These are phyloP conservation scores for Zygogramma bicolorata DNA, from an alignment of 2,888 invertebrate species.

Conservation along the genomic window DNA sequence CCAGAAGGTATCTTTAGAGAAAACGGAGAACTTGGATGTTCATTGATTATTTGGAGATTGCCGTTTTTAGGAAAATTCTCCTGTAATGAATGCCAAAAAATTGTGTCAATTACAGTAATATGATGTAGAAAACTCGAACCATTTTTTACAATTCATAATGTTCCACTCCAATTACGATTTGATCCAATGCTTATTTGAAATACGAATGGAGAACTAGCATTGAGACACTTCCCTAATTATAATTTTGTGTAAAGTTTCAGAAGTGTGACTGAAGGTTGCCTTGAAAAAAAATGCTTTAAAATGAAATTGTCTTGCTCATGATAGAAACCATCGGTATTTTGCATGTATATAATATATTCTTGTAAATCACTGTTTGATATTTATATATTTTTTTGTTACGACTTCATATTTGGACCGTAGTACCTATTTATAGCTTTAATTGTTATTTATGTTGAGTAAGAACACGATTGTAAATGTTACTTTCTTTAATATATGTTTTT, in stretches of 20 bases:
- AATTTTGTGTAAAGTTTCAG: neutral
- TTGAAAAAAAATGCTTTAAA: conserved; percentile 17
- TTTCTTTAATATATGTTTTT: conserved; percentile 30
- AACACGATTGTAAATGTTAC: conserved; percentile 30
- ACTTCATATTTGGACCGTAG: conserved; percentile 32
- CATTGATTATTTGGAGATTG: too few species aligned
- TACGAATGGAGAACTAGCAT: neutral
- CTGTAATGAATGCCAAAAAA: too few species aligned
- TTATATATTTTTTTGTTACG: conserved; percentile 39
- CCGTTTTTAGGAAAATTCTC: too few species aligned
- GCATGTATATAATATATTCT: conserved; percentile 28
- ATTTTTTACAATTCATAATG: too few species aligned
- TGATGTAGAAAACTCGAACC: too few species aligned
- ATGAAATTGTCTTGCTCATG: conserved; percentile 10
- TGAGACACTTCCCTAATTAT: too few species aligned
- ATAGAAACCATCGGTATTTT: conserved; percentile 23
- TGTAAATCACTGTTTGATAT: conserved; percentile 29
- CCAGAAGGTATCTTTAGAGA: too few species aligned
- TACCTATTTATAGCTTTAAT: conserved; percentile 46
- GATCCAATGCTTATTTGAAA: too few species aligned
- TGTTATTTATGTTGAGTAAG: conserved; percentile 42
- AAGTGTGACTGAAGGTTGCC: conserved; percentile 11
- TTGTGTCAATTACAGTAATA: too few species aligned
- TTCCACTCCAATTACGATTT: too few species aligned
- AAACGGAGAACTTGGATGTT: too few species aligned